Evolutionary conservation across 2,888 invertebrate species (phyloP), one percentile per base, ranked within the genome.

Genomic region (Ophioninae sp.): DNA sequence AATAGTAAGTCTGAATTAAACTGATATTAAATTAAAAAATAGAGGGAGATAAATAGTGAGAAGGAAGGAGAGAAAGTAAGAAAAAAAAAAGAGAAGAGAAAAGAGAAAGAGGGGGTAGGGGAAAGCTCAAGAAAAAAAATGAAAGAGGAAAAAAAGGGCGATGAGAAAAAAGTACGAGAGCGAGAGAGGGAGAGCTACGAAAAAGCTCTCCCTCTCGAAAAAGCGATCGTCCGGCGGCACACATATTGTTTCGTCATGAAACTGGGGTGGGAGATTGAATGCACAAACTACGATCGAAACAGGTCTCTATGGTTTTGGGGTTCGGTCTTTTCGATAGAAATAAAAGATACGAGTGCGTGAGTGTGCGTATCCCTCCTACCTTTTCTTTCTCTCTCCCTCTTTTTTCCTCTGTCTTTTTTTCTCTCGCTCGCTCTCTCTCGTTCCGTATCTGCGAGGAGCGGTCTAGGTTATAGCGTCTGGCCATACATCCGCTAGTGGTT

Each of bases 261-360:
- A 41, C 30, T 75, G 81, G 81, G 70, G 74, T 61, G 80, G 77
- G 73, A 83, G 80, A 83, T 83, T 83, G 81, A 84, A 84, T 84
- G 81, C 81, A 84, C 78, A 84, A 81, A 84, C 74, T 83, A 78
- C 81, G 77, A 81, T 81, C 81, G 81, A 79, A 81, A 84, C 75
- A 68, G 81, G 81, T 81, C 70, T 62, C 75, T 44, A 44, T 67
- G 78, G 41, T 73, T 83, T 81, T 39, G 77, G 69, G 61, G 70
- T 61, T 21, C 30, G 20, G 69, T 69, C 72, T 68, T 59, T 68
- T 21, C 23, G 21, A 74, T 81, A 65, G 77, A 78, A 69, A 81
- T 82, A 82, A 69, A 65, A 65, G 37, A 23, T 61, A 65, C 62
- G 37, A 61, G 41, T 59, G 41, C 41, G 57, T 41, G 6, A 10